Evolutionary conservation across 1,140 invertebrate species (phyloP), one percentile per base, ranked within the genome.

Genomic region (Hormaphis cornu): DNA sequence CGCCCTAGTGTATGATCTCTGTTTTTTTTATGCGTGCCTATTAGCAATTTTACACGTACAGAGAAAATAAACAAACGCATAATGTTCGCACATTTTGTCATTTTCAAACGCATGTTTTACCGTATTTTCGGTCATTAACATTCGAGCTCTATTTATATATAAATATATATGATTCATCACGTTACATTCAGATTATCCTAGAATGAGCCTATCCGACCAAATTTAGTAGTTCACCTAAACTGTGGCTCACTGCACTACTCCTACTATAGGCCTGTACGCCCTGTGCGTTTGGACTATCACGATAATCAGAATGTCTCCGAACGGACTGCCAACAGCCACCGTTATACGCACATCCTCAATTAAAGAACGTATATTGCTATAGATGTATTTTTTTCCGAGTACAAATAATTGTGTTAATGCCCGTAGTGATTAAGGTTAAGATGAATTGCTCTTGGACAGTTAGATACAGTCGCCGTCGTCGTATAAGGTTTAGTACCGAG

Each of bases 341-440:
- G 22, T 58, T 40, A 58, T 16, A 20, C 22, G 12, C 9, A 28
- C 56, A 26, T 42, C 58, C n/a, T 44, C 40, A 30, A 46, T 44
- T 30, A 61, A 44, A 28, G 16, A 14, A 20, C 52, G 10, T 9
- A 50, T n/a, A n/a, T 26, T 24, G 20, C 24, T 20, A 46, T 20
- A 24, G 7, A 12, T 8, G 14, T 8, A 40, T 9, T 28, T 24
- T 56, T n/a, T 12, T 61, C 40, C 10, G 20, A 46, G 24, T 46
- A 20, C 7, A 30, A 28, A 63, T 30, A 30, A 33, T 20, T 18
- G 42, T 28, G 37, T 46, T 63, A 63, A 63, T 63, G 58, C 46
- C 37, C 26, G 1, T 4, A 63, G 58, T 63, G 58, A 63, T 63
- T 63, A 63, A 63, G 58, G 58, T 30, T 63, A 63, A 63, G 42